These are phyloP conservation scores for Aphaenogaster ashmeadi DNA, from an alignment of 1,140 invertebrate genomes.

Conservation along the genomic window DNA sequence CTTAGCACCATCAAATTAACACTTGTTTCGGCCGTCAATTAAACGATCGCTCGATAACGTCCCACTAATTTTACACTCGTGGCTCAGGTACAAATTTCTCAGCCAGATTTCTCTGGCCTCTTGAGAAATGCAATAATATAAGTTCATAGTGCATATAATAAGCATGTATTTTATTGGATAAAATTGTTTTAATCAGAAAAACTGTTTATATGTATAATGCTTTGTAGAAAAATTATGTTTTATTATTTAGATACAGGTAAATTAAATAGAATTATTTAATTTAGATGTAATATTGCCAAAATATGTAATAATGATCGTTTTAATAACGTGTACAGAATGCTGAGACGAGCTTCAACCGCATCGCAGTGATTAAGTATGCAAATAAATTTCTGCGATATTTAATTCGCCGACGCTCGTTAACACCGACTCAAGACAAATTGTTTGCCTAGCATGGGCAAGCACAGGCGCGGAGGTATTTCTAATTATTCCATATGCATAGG, in stretches of 20 bases:
- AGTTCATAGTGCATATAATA: neutral
- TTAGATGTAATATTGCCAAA: neutral
- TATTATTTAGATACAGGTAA: neutral
- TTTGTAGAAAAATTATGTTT: neutral
- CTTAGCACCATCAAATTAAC: slow-evolving; percentile 83
- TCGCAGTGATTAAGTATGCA: slow-evolving; percentile 44
- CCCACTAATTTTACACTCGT: slow-evolving; percentile 52
- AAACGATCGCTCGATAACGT: slow-evolving; percentile 82
- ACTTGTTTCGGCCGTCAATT: slow-evolving; percentile 81
- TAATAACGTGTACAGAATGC: neutral
- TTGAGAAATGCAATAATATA: neutral
- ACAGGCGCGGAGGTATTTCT: slow-evolving; percentile 65
- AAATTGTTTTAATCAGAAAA: neutral
- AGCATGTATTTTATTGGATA: neutral
- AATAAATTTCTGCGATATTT: slow-evolving; percentile 63
- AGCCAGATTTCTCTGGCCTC: neutral
- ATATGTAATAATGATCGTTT: neutral
- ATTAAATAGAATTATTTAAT: neutral
- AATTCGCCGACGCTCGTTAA: slow-evolving; percentile 59
- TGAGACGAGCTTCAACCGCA: slow-evolving; percentile 1
- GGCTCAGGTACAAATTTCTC: slow-evolving; percentile 22
- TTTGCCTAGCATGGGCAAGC: slow-evolving; percentile 48
- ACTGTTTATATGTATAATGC: neutral
- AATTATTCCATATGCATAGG: slow-evolving; percentile 77
- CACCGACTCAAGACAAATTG: slow-evolving; percentile 54